Evolutionary conservation across 1,140 invertebrate genomes (phyloP).

Genomic region (Nymphalis io): DNA sequence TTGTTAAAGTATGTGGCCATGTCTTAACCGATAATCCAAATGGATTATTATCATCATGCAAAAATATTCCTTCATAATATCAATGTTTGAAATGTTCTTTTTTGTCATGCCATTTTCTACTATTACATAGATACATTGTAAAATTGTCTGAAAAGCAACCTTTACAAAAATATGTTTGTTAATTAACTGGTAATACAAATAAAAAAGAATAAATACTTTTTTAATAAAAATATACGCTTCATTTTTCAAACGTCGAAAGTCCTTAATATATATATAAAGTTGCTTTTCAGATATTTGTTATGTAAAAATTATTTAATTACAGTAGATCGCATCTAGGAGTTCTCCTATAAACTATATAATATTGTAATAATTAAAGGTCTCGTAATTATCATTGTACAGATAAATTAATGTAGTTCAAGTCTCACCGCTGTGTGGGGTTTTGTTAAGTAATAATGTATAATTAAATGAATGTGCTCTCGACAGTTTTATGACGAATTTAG

Average conservation of each 20-base stretch:
- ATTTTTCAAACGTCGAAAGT: background rate
- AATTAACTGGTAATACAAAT: too few species aligned
- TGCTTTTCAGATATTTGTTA: constrained; percentile 52
- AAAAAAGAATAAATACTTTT: background rate
- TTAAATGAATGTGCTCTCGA: constrained; percentile 79
- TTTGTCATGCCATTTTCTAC: background rate
- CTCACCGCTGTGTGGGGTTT: constrained; percentile 72
- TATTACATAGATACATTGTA: background rate
- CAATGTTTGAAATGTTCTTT: background rate
- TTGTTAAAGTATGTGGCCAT: constrained; percentile 11
- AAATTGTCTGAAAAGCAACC: background rate
- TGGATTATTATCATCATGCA: too few species aligned
- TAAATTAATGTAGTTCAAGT: constrained; percentile 77
- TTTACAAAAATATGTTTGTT: too few species aligned
- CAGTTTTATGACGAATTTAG: constrained; percentile 80
- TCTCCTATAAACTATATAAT: constrained; percentile 49
- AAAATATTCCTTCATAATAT: background rate
- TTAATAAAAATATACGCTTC: background rate
- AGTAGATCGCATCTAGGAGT: constrained; percentile 61
- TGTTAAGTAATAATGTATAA: constrained; percentile 78
- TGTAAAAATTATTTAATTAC: constrained; percentile 41
- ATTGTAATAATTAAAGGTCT: constrained; percentile 74
- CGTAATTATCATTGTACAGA: constrained; percentile 78
- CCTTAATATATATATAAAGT: constrained; percentile 8
- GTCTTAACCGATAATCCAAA: background rate